Evolutionary conservation across 2,797 vertebrate genomes (phyloP).

Genomic region (Tragelaphus eurycerus): DNA sequence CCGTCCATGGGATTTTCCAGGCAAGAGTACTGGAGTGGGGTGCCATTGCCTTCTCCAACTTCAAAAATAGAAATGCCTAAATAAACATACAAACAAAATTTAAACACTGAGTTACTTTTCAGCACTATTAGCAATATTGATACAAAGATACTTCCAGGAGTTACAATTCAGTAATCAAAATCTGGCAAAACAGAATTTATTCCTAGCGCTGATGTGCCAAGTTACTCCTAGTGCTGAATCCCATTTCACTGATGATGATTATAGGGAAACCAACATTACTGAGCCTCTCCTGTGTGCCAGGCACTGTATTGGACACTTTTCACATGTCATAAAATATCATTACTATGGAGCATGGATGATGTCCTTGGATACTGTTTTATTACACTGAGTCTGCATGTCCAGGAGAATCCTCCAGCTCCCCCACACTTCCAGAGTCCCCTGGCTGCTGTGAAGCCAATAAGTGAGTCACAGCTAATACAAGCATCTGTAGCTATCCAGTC

Average conservation of each 20-base stretch:
- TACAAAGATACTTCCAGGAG: background rate
- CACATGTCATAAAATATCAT: background rate
- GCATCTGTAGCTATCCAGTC: background rate
- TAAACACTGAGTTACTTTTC: background rate
- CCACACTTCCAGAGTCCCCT: background rate
- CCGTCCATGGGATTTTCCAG: too few species aligned
- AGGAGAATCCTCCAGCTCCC: background rate
- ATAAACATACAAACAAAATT: background rate
- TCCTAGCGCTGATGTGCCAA: background rate
- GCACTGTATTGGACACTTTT: background rate
- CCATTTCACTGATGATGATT: slow-evolving; percentile 23
- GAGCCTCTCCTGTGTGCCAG: background rate
- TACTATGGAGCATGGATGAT: background rate
- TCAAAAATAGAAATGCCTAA: background rate
- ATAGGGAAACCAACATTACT: slow-evolving; percentile 1
- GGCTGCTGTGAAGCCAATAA: background rate
- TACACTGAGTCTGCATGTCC: background rate
- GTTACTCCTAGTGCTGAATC: background rate
- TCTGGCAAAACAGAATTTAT: background rate
- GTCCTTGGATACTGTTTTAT: background rate
- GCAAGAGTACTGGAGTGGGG: too few species aligned
- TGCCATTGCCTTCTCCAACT: background rate
- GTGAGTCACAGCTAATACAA: slow-evolving; percentile 1
- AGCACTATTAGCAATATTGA: background rate
- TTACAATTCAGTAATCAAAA: background rate